Base-by-base conservation (phyloP, 2,113 vertebrate genomes). In the Xyliphius kryptos region DNA sequence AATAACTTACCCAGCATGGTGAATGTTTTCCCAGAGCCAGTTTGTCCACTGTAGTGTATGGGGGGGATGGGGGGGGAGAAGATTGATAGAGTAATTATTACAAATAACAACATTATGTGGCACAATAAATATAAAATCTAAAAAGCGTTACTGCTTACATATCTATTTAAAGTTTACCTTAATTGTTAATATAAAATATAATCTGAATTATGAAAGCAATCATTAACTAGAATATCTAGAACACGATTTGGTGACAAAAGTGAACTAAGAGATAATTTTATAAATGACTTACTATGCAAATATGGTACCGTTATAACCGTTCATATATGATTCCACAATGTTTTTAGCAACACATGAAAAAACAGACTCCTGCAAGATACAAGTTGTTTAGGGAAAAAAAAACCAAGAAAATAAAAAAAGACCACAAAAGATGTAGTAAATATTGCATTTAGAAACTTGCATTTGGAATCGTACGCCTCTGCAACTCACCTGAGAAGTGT, bases 271-370 rank as follows among this genome's bases (percentile, higher is more conserved):
- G 22, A 26, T 26, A 26, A 41, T 41, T 41, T 2, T 41, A 13
- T 16, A 22, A 1, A 46, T 5, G 13, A 91, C 95, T 91, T 89
- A 98, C 95, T 98, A 98, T 19, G 95, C 95, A 87, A 98, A 97
- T 80, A 98, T 94, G 59, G 95, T 98, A 16, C 94, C 95, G 19
- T 98, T 98, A 74, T 98, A 98, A 61, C 95, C 94, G 47, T 92
- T 95, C 83, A 97, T 91, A 61, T 92, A 98, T 3, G 92, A 98
- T 72, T 97, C 92, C 73, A 98, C 91, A 49, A 97, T 96, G 75
- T 84, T 89, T 84, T 91, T 95, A 63, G 90, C 94, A 74, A 96
- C 94, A 17, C 76, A 83, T 64, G 90, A 89, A 77, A 98, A 98
- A 1, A 98, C 89, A 1, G 92, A 88, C 51, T 97, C 95, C 94